Conservation (phyloP, 2,113 vertebrate species). For the Mobula hypostoma region DNA sequence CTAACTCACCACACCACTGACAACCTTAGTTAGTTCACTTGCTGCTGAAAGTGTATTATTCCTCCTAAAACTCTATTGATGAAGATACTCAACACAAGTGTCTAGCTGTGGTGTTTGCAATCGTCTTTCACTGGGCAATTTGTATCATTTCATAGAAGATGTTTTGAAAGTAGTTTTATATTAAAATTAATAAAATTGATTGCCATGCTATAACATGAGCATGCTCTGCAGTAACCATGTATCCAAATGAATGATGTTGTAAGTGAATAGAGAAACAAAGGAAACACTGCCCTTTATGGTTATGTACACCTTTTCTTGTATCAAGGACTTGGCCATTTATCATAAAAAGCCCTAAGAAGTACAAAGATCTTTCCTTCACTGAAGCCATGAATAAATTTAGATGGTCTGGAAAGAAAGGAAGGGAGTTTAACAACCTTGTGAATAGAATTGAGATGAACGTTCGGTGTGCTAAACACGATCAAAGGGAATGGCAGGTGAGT, state of each 20-base stretch:
- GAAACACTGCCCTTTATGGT: neutral
- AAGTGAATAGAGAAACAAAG: neutral
- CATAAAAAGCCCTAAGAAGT: constrained; percentile 79
- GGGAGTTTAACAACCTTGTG: constrained; percentile 71
- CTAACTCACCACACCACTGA: neutral
- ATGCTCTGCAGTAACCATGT: neutral
- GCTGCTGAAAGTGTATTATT: neutral
- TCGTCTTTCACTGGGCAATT: neutral
- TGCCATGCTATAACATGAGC: neutral
- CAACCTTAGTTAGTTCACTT: neutral
- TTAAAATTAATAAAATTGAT: neutral
- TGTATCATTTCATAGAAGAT: neutral
- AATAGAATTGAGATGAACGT: constrained; percentile 67
- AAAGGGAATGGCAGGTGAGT: constrained; percentile 75
- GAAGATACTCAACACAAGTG: neutral
- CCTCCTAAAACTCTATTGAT: neutral
- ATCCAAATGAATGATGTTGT: neutral
- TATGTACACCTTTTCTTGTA: neutral
- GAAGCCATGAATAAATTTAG: constrained; percentile 81
- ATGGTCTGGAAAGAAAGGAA: constrained; percentile 68
- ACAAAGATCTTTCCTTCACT: constrained; percentile 76
- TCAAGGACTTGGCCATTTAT: constrained; percentile 70
- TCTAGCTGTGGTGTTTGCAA: too few species aligned
- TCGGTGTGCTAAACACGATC: constrained; percentile 73
- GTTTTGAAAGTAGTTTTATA: neutral